Evolutionary conservation across 2,888 invertebrate species (phyloP).

Genomic region (Spisula subtruncata): DNA sequence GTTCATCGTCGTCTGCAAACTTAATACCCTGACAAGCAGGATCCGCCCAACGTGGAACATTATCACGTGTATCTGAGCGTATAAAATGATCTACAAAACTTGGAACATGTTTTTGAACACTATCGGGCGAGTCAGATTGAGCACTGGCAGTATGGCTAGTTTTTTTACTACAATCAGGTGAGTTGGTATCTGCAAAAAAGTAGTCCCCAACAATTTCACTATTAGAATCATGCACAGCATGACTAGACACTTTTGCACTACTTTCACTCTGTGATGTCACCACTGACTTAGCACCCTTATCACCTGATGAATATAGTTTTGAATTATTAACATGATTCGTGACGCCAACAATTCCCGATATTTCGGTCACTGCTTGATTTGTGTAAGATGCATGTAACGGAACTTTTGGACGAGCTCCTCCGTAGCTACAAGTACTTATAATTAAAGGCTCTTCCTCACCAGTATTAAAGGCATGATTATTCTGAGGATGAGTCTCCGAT

Average conservation of each 20-base stretch:
- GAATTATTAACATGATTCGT: conserved; percentile 58
- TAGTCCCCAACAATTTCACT: conserved; percentile 63
- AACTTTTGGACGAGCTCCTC: conserved; percentile 78
- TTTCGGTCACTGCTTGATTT: conserved; percentile 60
- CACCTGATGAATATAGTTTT: conserved; percentile 37
- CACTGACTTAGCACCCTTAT: conserved; percentile 53
- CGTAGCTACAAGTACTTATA: conserved; percentile 72
- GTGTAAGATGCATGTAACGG: conserved; percentile 54
- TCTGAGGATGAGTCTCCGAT: conserved; percentile 78
- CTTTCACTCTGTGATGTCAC: conserved; percentile 62
- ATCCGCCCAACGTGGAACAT: conserved; percentile 85
- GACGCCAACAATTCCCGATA: conserved; percentile 58
- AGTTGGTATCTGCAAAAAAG: conserved; percentile 55
- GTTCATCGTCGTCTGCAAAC: conserved; percentile 91
- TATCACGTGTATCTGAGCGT: conserved; percentile 59
- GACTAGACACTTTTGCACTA: conserved; percentile 53
- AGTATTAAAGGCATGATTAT: conserved; percentile 76
- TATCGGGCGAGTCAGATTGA: conserved; percentile 41
- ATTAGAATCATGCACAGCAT: conserved; percentile 33
- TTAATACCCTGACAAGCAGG: conserved; percentile 86
- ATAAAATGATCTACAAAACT: conserved; percentile 69
- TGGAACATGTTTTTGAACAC: conserved; percentile 59
- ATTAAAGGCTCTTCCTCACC: conserved; percentile 69
- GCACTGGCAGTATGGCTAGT: conserved; percentile 24
- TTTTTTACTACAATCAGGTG: conserved; percentile 21